Percentiles rank a stretch among this genome's conserved stretches.
Evolutionary conservation across 2,113 vertebrate species (phyloP).

Genomic region (Australoheros scitulus): DNA sequence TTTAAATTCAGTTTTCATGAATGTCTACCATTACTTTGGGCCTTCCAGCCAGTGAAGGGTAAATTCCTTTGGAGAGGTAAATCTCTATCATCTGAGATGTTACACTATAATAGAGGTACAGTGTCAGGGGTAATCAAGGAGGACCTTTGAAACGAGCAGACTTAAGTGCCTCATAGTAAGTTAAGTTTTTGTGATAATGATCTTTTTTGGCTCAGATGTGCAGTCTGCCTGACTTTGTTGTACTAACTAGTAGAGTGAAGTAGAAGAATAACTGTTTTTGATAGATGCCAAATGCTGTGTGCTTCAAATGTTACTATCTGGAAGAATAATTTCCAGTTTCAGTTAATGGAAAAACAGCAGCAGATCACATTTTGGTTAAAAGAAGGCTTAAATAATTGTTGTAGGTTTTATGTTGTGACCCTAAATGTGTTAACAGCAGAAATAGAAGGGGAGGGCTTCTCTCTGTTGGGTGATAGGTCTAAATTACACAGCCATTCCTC

Average conservation of each 20-base stretch:
- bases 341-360: too few relatives aligned
- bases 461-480: too few relatives aligned
- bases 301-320: not conserved
- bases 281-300: not conserved
- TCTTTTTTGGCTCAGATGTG: not conserved
- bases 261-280: too few relatives aligned
- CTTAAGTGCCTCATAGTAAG: not conserved
- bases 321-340: not conserved
- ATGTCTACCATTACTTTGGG: not conserved
- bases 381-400: too few relatives aligned
- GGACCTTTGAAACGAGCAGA: not conserved
- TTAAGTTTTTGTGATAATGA: not conserved
- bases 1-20: not conserved
- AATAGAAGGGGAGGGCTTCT: too few relatives aligned
- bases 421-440: too few relatives aligned
- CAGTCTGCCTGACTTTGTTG: too few relatives aligned
- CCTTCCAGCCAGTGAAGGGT: not conserved
- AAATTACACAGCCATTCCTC: too few relatives aligned
- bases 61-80: not conserved
- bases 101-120: not conserved
- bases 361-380: too few relatives aligned
- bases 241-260: too few relatives aligned
- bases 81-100: not conserved
- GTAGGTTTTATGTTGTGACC: too few relatives aligned
- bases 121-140: not conserved